Evolutionary conservation across 2,797 vertebrate genomes (phyloP), one percentile per base, ranked within the genome.

Genomic region (Allochrocebus solatus): DNA sequence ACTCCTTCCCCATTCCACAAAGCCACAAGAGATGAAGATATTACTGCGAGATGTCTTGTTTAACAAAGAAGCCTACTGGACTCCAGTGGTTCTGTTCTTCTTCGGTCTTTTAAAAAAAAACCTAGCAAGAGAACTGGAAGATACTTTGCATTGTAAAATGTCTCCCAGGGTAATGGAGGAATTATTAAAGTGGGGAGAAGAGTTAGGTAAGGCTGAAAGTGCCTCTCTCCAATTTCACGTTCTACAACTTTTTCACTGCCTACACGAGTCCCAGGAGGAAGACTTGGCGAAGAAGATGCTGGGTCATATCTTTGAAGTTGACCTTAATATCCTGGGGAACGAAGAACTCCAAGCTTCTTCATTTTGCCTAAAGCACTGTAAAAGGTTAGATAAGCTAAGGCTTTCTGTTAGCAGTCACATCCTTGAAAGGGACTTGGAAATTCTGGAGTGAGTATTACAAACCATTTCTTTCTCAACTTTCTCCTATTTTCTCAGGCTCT

Each of bases 101-200:
- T 97, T 96, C 1, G 96, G 97, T 19, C 88, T 97, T 50, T 72
- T 96, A 41, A 91, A 86, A 8, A 8, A 36, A n/a, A 81, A 80
- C 53, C 33, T 80, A 10, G 55, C 75, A 19, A 26, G 72, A 53
- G 61, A 57, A 1, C 30, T 97, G 21, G 93, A 96, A n/a, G 78
- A 39, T 0, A 33, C 24, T 3, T 36, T 96, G 59, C 61, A 1
- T 0, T 95, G 88, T 13, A 41, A 21, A 19, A 4, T 89, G 85
- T 30, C 39, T n/a, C 61, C 14, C 12, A 26, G 61, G 53, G 24
- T 14, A 8, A 59, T 0, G 16, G 70, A 50, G 0, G 43, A 83
- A 9, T 28, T 97, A 24, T 0, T 90, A 5, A 79, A 48, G 0
- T 95, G 93, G 97, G 41, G 48, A 19, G 88, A 85, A 70, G 91